phyloP scores from a whole-genome alignment of 2,113 vertebrate species.

The Nansenia antarctica region DNA sequence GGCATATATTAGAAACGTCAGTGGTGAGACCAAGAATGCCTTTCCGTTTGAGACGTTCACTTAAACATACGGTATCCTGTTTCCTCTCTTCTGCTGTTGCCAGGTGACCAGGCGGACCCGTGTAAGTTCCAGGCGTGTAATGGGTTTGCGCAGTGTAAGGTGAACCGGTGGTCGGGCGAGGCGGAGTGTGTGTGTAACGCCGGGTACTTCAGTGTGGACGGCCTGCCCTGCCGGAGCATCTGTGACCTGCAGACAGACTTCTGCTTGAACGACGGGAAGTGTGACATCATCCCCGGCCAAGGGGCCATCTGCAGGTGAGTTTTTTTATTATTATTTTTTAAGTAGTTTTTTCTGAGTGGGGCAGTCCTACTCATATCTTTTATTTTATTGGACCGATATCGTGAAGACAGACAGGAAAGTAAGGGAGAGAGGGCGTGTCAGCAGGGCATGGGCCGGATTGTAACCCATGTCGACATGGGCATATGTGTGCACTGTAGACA shows the following conservation, averaged over 20 bases:
- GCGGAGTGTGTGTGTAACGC: conserved; percentile 90
- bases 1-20: too few relatives aligned
- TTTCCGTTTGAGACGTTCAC: background rate
- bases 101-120: conserved; percentile 91
- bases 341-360: too few relatives aligned
- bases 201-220: conserved; percentile 91
- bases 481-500: too few relatives aligned
- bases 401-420: too few relatives aligned
- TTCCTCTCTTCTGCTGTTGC: background rate
- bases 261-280: conserved; percentile 95
- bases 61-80: background rate
- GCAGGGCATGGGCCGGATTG: too few relatives aligned
- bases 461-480: too few relatives aligned
- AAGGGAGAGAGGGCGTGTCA: too few relatives aligned
- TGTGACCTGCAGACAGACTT: conserved; percentile 90
- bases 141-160: conserved; percentile 89
- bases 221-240: conserved; percentile 91
- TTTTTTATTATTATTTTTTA: too few relatives aligned
- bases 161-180: conserved; percentile 90
- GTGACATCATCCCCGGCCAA: conserved; percentile 92
- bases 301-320: conserved; percentile 95
- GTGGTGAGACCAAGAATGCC: too few relatives aligned
- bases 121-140: conserved; percentile 99
- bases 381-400: too few relatives aligned
- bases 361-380: too few relatives aligned